Base-by-base conservation (phyloP, 2,888 invertebrate genomes). In the Cataglyphis albicans region DNA sequence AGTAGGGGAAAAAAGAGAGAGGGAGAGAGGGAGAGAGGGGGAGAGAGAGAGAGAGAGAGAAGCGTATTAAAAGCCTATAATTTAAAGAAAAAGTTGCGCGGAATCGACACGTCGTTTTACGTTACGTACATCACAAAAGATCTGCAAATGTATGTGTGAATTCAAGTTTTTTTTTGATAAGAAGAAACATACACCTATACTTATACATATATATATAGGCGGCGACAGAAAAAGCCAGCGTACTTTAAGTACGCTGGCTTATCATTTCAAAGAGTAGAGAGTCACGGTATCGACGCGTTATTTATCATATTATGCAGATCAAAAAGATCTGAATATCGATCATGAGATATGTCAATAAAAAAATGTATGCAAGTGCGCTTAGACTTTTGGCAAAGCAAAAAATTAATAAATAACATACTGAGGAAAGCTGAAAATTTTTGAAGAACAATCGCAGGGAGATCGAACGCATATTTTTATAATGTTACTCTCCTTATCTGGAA, bases 31-130 rank as follows among this genome's bases (percentile, higher is more conserved):
- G 6, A 25, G 21, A 18, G 32, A 0, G 32, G 5, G 12, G n/a
- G 10, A 18, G 12, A 29, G 10, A 18, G 7, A 29, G 3, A 18
- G 6, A 35, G 35, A 35, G 18, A 15, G 32, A 74, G 10, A 1
- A 59, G 35, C n/a, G 18, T 38, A 38, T 38, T 57, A n/a, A 72
- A 72, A 59, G 72, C 25, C 38, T 25, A 9, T 21, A 38, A 59
- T 72, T 72, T 29, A 18, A 57, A 25, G 18, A 25, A 59, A 38
- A 21, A 21, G 32, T 48, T 48, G 52, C 52, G 32, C 41, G n/a
- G 48, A 57, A 72, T 72, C 70, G 35, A 70, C 52, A 18, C 21
- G 3, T 70, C 55, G 6, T 48, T 21, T 29, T 29, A 18, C 25
- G 4, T 25, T 4, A 9, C 4, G n/a, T 55, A 7, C 18, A 18